Base-by-base conservation (phyloP, 2,888 invertebrate species). In the Cryptophagus acutangulus region DNA sequence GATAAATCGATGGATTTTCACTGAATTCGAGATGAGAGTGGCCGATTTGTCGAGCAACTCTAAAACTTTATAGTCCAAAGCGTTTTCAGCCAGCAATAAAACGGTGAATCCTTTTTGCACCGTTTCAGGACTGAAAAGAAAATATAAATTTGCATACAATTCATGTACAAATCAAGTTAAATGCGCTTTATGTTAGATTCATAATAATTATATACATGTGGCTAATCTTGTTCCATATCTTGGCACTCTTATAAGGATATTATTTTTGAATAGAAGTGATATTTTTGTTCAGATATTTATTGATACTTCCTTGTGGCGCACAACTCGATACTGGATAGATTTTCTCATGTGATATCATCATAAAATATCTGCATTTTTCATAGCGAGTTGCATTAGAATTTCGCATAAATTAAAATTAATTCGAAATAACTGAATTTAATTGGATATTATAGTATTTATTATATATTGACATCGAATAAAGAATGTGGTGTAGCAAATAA, bases 11-110 rank as follows among this genome's bases (percentile, higher is more conserved):
- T 53, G 43, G 25, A 70, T 52, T 41, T 55, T 63, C 26, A 67
- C 54, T 36, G 63, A 63, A 56, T 72, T 71, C 54, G 67, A 63
- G 28, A 75, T 58, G 17, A 75, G 66, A 45, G 64, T 61, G 18
- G 74, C 58, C 4, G 74, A 69, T 57, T 73, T 71, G 55, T 76
- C 75, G 51, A 76, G 52, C 4, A 73, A 62, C 52, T 73, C 74
- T 46, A 75, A 54, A 33, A 66, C 61, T 49, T 63, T 67, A 40
- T 64, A 57, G 48, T 73, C 70, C 40, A 71, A 70, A 45, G 69
- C 67, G 29, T 71, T 71, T 52, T 71, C 72, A 10, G 72, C 71
- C 28, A 71, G 60, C 20, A 76, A 65, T 10, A 77, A 63, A 29
- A 76, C 59, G 9, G 73, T 73, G 55, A 75, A 72, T 45, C 73